Percentiles rank a stretch among this genome's conserved stretches.
phyloP scores from a whole-genome alignment of 30 jellyfish, hydroid and myxozoan genomes.

The Aurelia coerulea region DNA sequence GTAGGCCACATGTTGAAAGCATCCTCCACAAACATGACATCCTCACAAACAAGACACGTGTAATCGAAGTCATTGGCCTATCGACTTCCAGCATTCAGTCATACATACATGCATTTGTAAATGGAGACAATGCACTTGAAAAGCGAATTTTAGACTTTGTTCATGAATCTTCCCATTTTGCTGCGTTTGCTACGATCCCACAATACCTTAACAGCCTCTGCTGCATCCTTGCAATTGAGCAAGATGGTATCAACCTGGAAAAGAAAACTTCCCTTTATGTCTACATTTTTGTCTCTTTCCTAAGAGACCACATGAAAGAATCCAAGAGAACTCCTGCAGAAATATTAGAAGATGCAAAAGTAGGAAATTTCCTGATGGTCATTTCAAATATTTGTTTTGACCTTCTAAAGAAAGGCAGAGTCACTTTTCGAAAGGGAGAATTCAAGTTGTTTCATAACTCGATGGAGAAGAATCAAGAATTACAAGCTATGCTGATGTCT shows the following conservation, averaged over 20 bases:
- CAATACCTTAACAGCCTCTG: conserved; percentile 5
- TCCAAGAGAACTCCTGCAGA: neutral
- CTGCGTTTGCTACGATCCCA: neutral
- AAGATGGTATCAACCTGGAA: neutral
- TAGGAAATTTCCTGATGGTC: neutral
- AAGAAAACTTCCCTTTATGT: neutral
- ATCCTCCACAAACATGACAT: neutral
- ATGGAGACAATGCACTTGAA: neutral
- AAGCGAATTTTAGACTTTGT: neutral
- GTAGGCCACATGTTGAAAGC: conserved; percentile 3
- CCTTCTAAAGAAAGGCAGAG: neutral
- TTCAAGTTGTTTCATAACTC: neutral
- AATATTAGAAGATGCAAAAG: neutral
- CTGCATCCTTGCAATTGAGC: neutral
- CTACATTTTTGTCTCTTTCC: neutral
- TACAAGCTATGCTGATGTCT: neutral
- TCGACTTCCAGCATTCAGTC: neutral
- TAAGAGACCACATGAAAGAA: neutral
- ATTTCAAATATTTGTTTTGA: neutral
- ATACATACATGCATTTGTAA: neutral
- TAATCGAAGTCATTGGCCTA: neutral
- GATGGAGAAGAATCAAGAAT: neutral
- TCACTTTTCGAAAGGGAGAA: neutral
- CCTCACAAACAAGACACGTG: neutral
- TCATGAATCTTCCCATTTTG: neutral